Evolutionary conservation across 2,113 vertebrate genomes (phyloP), one percentile per base, ranked within the genome.

Genomic region (Puntigrus tetrazona): DNA sequence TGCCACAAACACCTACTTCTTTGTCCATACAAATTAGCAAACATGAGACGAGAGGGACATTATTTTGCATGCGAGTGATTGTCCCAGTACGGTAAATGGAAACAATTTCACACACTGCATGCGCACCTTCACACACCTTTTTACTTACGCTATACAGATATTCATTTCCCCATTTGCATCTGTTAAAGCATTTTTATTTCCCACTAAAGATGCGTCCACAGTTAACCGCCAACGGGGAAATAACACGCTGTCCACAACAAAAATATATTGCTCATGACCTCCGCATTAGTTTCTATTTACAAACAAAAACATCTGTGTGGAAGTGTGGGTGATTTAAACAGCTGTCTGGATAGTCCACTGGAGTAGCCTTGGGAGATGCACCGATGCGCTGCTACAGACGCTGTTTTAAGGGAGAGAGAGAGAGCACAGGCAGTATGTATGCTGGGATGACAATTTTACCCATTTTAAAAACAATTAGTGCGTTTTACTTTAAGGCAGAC

Each of bases 221-320:
- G 75, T 36, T n/a, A 22, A 50, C 38, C 2, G 5, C 8, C 65
- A 85, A 82, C 41, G 34, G 47, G 61, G 65, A 47, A 82, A 82
- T 7, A 81, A 82, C 69, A 87, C 18, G 63, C 67, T 13, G 27
- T 81, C n/a, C 52, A 43, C 52, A 69, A 52, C 73, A 65, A 73
- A 82, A 78, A 77, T 80, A 77, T 47, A 61, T 59, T 61, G 36
- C 22, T 79, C 82, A 81, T 77, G 69, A 72, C 11, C 29, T 70
- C 76, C 76, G 57, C 57, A 87, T 76, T 36, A 55, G 57, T 61
- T 36, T 52, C 36, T 70, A 88, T 83, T 81, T 85, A 86, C 87
- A 83, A 84, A 83, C 67, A 82, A 69, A 81, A 70, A 47, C 79
- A 63, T 13, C 16, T 63, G 61, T 73, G 18, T 83, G 75, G 59